Evolutionary conservation across 2,113 vertebrate species (phyloP).

Genomic region (Cyanistes caeruleus): DNA sequence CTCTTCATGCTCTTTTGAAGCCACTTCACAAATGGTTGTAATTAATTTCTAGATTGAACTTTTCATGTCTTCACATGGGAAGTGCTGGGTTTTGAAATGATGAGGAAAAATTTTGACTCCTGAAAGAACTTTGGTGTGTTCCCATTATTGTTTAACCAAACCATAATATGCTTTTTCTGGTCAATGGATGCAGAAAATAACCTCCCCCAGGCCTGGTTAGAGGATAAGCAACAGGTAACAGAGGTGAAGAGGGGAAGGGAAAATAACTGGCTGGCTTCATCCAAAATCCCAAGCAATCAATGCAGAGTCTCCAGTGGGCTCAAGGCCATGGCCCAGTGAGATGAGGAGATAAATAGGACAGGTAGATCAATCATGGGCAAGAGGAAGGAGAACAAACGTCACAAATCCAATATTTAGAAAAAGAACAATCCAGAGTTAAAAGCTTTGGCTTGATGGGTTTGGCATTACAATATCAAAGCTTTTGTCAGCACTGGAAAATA

Average conservation of each 20-base stretch:
- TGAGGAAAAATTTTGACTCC: background rate
- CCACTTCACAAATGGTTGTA: background rate
- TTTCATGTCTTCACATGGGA: background rate
- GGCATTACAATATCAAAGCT: slow-evolving; percentile 55
- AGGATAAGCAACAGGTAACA: background rate
- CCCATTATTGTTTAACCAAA: background rate
- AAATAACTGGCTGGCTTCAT: slow-evolving; percentile 19
- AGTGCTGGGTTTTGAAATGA: background rate
- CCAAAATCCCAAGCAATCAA: background rate
- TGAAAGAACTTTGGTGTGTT: background rate
- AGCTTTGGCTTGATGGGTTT: slow-evolving; percentile 33
- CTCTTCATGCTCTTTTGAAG: background rate
- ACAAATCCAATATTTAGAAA: slow-evolving; percentile 27
- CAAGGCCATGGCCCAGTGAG: background rate
- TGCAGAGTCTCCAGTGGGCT: slow-evolving; percentile 23
- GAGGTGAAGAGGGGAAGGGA: slow-evolving; percentile 6
- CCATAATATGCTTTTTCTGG: background rate
- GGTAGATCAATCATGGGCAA: slow-evolving; percentile 16
- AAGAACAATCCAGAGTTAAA: slow-evolving; percentile 51
- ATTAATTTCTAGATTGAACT: background rate
- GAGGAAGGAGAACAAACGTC: background rate
- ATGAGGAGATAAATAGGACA: background rate
- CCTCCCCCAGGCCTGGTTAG: background rate
- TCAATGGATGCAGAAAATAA: background rate
- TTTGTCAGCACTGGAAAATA: slow-evolving; percentile 60